Conservation (phyloP, 2,797 vertebrate species). For the Anguilla anguilla region DNA sequence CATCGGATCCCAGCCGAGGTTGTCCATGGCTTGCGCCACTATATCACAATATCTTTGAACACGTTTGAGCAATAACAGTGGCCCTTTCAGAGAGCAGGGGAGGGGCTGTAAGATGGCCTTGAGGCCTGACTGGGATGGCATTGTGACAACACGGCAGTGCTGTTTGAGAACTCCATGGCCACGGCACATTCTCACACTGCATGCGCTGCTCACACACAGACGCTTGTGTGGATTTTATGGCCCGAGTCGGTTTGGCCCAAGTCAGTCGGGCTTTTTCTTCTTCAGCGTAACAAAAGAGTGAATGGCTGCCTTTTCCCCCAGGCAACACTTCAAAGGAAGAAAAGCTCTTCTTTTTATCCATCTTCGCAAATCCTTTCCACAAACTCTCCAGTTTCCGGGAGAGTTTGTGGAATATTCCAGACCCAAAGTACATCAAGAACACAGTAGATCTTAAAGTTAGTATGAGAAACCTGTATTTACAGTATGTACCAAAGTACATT, state of each 20-base stretch:
- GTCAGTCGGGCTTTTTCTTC: background rate
- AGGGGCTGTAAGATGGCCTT: background rate
- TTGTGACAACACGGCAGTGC: background rate
- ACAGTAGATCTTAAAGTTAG: background rate
- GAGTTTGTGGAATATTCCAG: background rate
- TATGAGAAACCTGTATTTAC: background rate
- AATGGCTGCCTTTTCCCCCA: background rate
- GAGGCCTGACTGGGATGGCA: background rate
- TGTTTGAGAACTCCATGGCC: background rate
- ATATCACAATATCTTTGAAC: too few species aligned
- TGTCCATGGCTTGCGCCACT: too few species aligned
- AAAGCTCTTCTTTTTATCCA: background rate
- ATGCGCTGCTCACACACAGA: background rate
- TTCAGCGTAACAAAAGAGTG: background rate
- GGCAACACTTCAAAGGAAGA: background rate
- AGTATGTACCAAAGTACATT: background rate
- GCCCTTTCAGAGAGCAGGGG: background rate
- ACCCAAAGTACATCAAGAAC: background rate
- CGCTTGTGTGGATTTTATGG: background rate
- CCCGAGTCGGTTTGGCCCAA: background rate
- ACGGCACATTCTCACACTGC: background rate
- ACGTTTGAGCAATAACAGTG: too few species aligned
- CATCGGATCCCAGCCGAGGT: too few species aligned
- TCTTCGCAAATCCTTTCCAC: background rate
- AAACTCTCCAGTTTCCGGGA: background rate